Evolutionary conservation across 2,888 invertebrate species (phyloP), one percentile per base, ranked within the genome.

Genomic region (Platycheirus albimanus): DNA sequence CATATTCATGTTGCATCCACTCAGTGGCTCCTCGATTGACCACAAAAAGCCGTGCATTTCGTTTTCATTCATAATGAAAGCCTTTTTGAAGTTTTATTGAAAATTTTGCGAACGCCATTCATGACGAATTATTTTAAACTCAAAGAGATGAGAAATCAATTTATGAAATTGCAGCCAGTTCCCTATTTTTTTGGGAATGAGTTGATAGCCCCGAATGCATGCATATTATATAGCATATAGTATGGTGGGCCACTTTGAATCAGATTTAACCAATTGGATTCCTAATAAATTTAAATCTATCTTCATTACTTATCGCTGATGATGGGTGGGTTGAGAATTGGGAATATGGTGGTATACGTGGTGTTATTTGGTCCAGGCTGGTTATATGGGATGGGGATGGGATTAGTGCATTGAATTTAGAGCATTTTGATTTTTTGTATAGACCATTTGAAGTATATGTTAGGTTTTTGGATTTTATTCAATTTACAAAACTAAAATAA

Each of bases 131-230:
- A 75, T 75, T 74, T 64, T 41, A 51, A 76, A 67, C 64, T 66
- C 61, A 75, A 79, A 75, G 52, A 43, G 52, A 15, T n/a, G n/a
- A 10, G 71, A 56, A 72, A 81, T 71, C 81, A 81, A 81, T 81
- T 81, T 81, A 47, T 67, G 67, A 77, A 77, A 81, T 81, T 77
- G 81, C 77, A 71, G 33, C 19, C 71, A 47, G n/a, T n/a, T n/a
- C n/a, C n/a, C n/a, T n/a, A n/a, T 4, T 38, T 43, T 45, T 36
- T 61, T 28, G 52, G 47, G 41, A 49, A 54, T 36, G 45, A 52
- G 51, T 33, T 17, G n/a, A n/a, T n/a, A n/a, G n/a, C n/a, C n/a
- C n/a, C n/a, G 38, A 11, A 41, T 41, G 3, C 3, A 13, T 13
- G n/a, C 4, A 41, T n/a, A 41, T 41, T 13, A n/a, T n/a, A n/a